phyloP scores from a whole-genome alignment of 2,797 vertebrate species.

The Squalus acanthias region DNA sequence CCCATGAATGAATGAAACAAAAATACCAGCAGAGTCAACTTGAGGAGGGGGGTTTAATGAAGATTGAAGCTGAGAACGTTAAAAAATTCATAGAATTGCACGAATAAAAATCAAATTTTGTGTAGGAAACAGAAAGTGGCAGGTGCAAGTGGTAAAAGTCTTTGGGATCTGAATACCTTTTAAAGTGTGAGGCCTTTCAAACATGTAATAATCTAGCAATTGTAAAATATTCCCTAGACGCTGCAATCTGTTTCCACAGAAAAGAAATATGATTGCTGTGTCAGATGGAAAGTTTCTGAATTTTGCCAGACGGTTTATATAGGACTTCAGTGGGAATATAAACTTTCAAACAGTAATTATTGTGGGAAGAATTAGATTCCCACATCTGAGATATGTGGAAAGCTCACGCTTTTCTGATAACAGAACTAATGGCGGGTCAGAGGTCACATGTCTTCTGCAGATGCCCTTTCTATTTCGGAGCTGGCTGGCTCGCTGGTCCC shows the following conservation, averaged over 20 bases:
- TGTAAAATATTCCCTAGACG: background rate
- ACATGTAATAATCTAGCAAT: background rate
- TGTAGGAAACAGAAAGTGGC: background rate
- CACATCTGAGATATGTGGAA: background rate
- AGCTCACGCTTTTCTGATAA: background rate
- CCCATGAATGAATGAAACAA: too few species aligned
- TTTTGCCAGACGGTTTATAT: background rate
- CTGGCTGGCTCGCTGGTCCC: too few species aligned
- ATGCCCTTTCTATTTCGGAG: background rate
- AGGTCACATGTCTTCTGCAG: background rate
- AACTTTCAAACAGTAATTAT: background rate
- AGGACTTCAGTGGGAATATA: background rate
- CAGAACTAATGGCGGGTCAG: background rate
- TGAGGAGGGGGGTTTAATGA: background rate
- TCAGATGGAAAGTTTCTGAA: background rate
- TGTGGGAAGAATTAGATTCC: slow-evolving; percentile 16
- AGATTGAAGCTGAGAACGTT: background rate
- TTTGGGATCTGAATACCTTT: background rate
- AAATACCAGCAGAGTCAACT: background rate
- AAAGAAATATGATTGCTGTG: background rate
- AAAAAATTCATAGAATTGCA: background rate
- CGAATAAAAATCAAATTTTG: background rate
- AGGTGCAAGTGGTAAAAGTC: background rate
- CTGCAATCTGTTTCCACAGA: too few species aligned
- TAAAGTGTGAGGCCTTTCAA: background rate